Evolutionary conservation across 2,113 vertebrate genomes (phyloP).

Genomic region (Proteles cristata): DNA sequence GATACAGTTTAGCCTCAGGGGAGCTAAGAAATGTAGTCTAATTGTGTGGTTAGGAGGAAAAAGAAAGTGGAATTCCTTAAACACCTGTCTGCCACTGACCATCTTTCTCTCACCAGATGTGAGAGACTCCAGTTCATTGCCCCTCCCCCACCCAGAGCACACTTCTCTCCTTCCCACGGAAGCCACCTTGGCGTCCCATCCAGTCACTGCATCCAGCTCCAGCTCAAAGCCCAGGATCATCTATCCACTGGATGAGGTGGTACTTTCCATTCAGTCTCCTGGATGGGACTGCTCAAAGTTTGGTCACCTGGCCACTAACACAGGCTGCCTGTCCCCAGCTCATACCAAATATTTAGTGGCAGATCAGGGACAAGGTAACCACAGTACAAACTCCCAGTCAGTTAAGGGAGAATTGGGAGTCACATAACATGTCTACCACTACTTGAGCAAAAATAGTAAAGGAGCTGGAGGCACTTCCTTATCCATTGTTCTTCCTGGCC

Average conservation of each 20-base stretch:
- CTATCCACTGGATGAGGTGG: background rate
- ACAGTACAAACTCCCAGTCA: background rate
- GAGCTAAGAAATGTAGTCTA: background rate
- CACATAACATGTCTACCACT: background rate
- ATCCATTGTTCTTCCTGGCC: background rate
- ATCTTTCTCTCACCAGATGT: background rate
- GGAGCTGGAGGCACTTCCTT: background rate
- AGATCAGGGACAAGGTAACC: background rate
- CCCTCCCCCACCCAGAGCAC: background rate
- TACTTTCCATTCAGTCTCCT: background rate
- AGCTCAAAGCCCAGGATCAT: background rate
- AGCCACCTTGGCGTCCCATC: background rate
- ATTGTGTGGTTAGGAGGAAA: background rate
- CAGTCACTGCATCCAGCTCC: background rate
- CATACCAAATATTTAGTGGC: background rate
- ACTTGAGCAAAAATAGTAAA: background rate
- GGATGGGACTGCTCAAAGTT: background rate
- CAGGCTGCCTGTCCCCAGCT: background rate
- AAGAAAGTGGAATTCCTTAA: background rate
- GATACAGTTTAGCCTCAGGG: background rate
- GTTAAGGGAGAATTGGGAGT: background rate
- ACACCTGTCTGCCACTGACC: background rate
- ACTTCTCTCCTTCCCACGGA: background rate
- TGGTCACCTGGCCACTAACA: background rate
- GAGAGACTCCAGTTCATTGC: background rate